Percentiles rank a stretch among this genome's conserved stretches.
These are phyloP conservation scores for Dasyurus viverrinus DNA, from an alignment of 2,113 vertebrate genomes.

Conservation along the genomic window DNA sequence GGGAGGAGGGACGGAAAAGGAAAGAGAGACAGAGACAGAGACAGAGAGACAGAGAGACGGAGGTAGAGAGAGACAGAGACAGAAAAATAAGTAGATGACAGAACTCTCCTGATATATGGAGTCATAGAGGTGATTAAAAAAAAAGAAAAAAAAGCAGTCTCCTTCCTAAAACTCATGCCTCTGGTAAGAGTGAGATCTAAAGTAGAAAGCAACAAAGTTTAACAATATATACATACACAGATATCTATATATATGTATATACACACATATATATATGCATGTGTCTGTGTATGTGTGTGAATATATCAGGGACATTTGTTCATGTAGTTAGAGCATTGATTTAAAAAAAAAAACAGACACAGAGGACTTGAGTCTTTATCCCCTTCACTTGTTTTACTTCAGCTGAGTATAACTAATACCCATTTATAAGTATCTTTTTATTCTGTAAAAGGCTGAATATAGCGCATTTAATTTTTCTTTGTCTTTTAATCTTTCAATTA, in stretches of 20 bases:
- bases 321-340: neutral
- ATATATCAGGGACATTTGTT: neutral
- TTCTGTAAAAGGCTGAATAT: neutral
- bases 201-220: too few relatives aligned
- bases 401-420: neutral
- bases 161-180: neutral
- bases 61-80: too few relatives aligned
- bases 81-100: neutral
- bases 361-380: neutral
- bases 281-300: too few relatives aligned
- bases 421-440: neutral
- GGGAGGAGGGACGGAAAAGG: too few relatives aligned
- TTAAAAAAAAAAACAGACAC: neutral
- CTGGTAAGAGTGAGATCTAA: too few relatives aligned
- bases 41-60: too few relatives aligned
- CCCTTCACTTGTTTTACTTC: neutral
- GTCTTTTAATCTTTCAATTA: neutral
- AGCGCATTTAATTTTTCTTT: neutral
- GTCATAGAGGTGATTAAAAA: neutral
- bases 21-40: neutral
- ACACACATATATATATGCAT: too few relatives aligned
- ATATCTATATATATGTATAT: too few relatives aligned
- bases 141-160: neutral
- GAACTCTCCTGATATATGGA: neutral
- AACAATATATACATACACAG: too few relatives aligned